These are phyloP conservation scores for Cairina moschata DNA, from an alignment of 2,113 vertebrate species.

Conservation along the genomic window DNA sequence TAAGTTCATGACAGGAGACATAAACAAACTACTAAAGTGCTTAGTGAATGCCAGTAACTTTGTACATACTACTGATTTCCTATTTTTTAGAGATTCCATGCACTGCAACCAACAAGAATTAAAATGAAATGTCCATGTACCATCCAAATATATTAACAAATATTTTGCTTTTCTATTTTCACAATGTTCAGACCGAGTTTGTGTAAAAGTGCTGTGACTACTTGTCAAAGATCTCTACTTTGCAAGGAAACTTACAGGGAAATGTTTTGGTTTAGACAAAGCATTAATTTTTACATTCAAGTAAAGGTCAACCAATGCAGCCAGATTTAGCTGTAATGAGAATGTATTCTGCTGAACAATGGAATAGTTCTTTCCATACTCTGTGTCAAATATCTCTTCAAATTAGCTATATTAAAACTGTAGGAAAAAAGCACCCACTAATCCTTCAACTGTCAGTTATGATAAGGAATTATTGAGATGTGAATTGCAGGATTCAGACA, in stretches of 20 bases:
- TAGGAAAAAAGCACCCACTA: not conserved
- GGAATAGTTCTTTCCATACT: not conserved
- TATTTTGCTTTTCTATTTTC: not conserved
- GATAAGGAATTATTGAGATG: not conserved
- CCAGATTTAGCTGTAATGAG: conserved; percentile 16
- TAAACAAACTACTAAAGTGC: not conserved
- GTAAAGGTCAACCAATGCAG: conserved; percentile 43
- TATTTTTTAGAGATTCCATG: not conserved
- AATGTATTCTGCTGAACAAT: not conserved
- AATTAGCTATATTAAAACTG: not conserved
- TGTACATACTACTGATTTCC: not conserved
- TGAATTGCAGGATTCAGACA: not conserved
- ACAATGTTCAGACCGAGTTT: not conserved
- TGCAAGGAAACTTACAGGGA: conserved; percentile 1
- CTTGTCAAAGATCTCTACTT: not conserved
- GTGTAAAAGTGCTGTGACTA: not conserved
- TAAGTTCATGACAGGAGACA: not conserved
- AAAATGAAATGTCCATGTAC: not conserved
- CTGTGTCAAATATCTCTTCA: not conserved
- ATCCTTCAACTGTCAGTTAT: not conserved
- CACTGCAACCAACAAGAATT: not conserved
- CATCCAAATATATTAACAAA: not conserved
- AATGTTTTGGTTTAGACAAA: conserved; percentile 43
- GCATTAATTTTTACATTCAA: conserved; percentile 46
- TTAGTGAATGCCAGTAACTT: not conserved